These are phyloP conservation scores for Lophius piscatorius DNA, from an alignment of 2,113 vertebrate species.

Conservation along the genomic window DNA sequence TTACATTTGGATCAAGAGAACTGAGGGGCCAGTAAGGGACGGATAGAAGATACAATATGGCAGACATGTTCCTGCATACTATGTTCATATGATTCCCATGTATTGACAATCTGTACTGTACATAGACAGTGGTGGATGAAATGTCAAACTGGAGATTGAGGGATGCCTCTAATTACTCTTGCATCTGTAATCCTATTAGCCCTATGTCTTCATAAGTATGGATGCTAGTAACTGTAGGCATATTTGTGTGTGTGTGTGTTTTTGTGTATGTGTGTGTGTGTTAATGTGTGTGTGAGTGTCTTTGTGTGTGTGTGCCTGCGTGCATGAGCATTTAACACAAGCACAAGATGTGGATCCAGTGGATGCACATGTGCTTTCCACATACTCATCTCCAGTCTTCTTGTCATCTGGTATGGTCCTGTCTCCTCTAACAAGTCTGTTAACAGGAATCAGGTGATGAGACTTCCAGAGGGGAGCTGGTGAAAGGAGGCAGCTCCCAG, in stretches of 20 bases:
- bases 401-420: slow-evolving; percentile 53
- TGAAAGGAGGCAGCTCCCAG: slow-evolving; percentile 55
- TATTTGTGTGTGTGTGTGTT: slow-evolving; percentile 1
- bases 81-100: no score
- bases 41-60: no score
- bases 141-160: no score
- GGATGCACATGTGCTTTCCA: slow-evolving; percentile 72
- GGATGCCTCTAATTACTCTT: no score
- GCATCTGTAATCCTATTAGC: no score
- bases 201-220: no score
- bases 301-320: slow-evolving; percentile 5
- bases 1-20: no score
- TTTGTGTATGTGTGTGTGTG: not conserved
- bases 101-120: not conserved
- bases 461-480: slow-evolving; percentile 30
- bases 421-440: slow-evolving; percentile 67
- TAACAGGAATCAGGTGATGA: slow-evolving; percentile 65
- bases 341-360: slow-evolving; percentile 32
- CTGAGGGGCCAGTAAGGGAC: no score
- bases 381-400: slow-evolving; percentile 53
- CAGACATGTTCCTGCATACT: no score
- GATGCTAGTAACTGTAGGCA: no score
- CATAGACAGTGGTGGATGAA: not conserved
- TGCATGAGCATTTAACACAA: slow-evolving; percentile 28
- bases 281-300: not conserved